phyloP scores from a whole-genome alignment of 1,140 invertebrate genomes.

The Dinoponera quadriceps region DNA sequence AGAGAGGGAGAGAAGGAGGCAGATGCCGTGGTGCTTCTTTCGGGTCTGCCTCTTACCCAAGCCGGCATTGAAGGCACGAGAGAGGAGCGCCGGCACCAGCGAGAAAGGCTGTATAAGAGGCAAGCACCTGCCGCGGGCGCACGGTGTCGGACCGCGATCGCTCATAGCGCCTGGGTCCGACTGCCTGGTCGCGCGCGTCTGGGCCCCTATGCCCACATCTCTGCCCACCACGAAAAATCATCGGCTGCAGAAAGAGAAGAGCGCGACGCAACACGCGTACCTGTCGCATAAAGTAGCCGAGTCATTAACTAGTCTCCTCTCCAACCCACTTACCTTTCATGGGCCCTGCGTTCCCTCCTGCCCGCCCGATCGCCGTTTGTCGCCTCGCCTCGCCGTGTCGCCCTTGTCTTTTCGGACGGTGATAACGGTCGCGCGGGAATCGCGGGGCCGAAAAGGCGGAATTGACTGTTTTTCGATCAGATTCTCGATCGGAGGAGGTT shows the following conservation, averaged over 20 bases:
- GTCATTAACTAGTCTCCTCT: constrained; percentile 61
- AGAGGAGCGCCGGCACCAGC: constrained; percentile 69
- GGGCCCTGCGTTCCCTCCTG: too few species aligned
- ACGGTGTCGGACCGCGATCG: constrained; percentile 70
- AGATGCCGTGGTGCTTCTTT: constrained; percentile 73
- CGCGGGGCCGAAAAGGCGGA: constrained; percentile 46
- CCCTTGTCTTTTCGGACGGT: background rate
- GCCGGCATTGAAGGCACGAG: constrained; percentile 72
- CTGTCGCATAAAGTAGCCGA: constrained; percentile 71
- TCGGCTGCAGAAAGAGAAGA: constrained; percentile 61
- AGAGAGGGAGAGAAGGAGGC: constrained; percentile 42
- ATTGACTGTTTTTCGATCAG: background rate
- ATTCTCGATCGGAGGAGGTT: background rate
- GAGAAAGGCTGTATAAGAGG: constrained; percentile 69
- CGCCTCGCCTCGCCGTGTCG: background rate
- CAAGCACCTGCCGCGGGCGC: constrained; percentile 75
- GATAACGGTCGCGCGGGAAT: constrained; percentile 58
- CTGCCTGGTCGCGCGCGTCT: constrained; percentile 26
- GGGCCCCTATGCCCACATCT: constrained; percentile 76
- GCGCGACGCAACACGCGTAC: constrained; percentile 45
- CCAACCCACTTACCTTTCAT: constrained; percentile 15
- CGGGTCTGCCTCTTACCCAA: constrained; percentile 68
- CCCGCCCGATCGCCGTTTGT: too few species aligned
- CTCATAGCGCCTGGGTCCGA: constrained; percentile 64
- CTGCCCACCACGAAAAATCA: constrained; percentile 69